Evolutionary conservation across 2,797 vertebrate species (phyloP), one percentile per base, ranked within the genome.

Genomic region (Dendrocincla fuliginosa): DNA sequence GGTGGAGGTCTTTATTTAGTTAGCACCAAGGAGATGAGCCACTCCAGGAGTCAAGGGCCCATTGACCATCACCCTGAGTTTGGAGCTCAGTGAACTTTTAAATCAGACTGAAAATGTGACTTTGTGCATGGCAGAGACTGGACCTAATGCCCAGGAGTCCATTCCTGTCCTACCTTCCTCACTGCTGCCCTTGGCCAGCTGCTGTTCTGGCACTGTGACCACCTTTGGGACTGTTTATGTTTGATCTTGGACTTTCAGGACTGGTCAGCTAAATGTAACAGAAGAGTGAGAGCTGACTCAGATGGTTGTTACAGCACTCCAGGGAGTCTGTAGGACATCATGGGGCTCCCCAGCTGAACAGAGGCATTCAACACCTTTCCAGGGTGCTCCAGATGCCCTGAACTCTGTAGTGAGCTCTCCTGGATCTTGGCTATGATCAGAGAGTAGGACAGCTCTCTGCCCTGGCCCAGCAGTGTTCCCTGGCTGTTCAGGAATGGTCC

Each of bases 41-140:
- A 7, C 56, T 80, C 44, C 6, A 2, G 53, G 39, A 83, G 16
- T 32, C 84, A 39, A 41, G 52, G 50, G 63, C 55, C 56, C 49
- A 20, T 17, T 6, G 0, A 50, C 27, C 30, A 57, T 56, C n/a
- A 47, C 14, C 17, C 60, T 0, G 1, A 56, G 23, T 15, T 23
- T 67, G 59, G 37, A 89, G 59, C 77, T 69, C 53, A 82, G 25
- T 59, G 32, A 82, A 23, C 37, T 64, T 63, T 24, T 6, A 41
- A 87, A 77, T 52, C 20, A 33, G 59, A 12, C 55, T 32, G 50
- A 22, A 24, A 19, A 4, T 28, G 32, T 63, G 77, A 59, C 46
- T 85, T 55, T 44, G 53, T 53, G 75, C 2, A 0, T 74, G 61
- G 25, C 32, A 24, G 55, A 32, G 39, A 16, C 50, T 69, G 42